Evolutionary conservation across 2,797 vertebrate genomes (phyloP), one percentile per base, ranked within the genome.

Genomic region (Pogoniulus pusillus): DNA sequence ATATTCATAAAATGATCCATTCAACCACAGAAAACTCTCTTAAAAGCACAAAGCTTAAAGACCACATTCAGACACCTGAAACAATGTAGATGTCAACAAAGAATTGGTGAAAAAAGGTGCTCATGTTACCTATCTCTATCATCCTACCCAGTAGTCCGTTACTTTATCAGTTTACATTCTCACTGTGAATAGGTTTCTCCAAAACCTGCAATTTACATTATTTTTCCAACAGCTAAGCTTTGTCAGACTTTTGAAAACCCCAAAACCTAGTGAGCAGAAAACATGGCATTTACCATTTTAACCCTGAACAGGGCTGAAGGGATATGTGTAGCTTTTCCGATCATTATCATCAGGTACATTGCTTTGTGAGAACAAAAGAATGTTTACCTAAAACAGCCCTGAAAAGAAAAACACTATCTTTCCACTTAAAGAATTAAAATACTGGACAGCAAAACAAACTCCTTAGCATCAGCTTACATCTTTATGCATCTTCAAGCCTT

Each of bases 261-360:
- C 39, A 41, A 10, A 49, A 10, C 10, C 14, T n/a, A 27, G 30
- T 18, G 20, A 71, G 54, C n/a, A 49, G 32, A 10, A 82, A 39
- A 53, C 0, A 32, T 6, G 77, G 16, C 26, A 62, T 43, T 53
- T 22, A 55, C 7, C 23, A 64, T 6, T 16, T 39, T 20, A 41
- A 41, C 23, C 32, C 29, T n/a, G 24, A 62, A 54, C 5, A 34
- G 10, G 4, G 8, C 47, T 23, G 22, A 60, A 70, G 60, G 70
- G 24, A 13, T 29, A 2, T 3, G 32, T 2, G 4, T 0, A 68
- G 32, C 41, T 82, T 80, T 71, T 55, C 58, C 58, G 23, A 87
- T 27, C 39, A 53, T 26, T 45, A n/a, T 8, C 41, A 47, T 10
- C 51, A 47, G 18, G n/a, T 59, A 3, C 2, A 34, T 0, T 3